Percentiles rank a stretch among this genome's conserved stretches.
phyloP scores from a whole-genome alignment of 2,113 vertebrate species.

The Dryoscopus gambensis region DNA sequence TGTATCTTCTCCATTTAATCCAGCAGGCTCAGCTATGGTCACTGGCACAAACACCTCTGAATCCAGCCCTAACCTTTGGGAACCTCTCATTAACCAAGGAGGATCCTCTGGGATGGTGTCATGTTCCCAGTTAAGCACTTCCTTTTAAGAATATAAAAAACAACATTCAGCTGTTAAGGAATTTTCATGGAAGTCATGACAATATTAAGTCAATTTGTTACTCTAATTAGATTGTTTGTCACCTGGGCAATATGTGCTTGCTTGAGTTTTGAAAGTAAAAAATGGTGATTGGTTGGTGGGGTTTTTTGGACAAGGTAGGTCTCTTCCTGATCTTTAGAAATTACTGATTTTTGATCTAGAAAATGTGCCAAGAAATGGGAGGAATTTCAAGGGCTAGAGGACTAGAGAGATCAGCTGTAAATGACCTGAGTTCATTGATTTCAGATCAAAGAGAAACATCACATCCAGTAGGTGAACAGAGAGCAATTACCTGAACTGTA shows the following conservation, averaged over 20 bases:
- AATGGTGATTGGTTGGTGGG: rapidly evolving
- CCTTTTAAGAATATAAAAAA: neutral
- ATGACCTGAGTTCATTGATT: neutral
- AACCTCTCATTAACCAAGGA: neutral
- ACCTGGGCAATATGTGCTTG: rapidly evolving
- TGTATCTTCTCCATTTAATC: neutral
- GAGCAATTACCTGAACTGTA: neutral
- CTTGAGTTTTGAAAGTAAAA: neutral
- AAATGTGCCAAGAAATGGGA: neutral
- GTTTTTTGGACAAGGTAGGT: neutral
- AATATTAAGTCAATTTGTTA: neutral
- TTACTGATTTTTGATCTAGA: neutral
- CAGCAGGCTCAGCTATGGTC: neutral
- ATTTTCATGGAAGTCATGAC: neutral
- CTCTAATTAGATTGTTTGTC: neutral
- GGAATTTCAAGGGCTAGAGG: neutral
- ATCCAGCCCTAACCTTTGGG: neutral
- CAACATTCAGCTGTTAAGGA: neutral
- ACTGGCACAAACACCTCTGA: neutral
- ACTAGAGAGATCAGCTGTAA: neutral
- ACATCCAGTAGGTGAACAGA: neutral
- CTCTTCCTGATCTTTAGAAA: neutral
- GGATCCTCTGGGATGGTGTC: neutral
- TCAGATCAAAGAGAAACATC: neutral
- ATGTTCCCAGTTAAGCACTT: neutral